phyloP scores from a whole-genome alignment of 2,797 vertebrate species.

The Furcifer pardalis region DNA sequence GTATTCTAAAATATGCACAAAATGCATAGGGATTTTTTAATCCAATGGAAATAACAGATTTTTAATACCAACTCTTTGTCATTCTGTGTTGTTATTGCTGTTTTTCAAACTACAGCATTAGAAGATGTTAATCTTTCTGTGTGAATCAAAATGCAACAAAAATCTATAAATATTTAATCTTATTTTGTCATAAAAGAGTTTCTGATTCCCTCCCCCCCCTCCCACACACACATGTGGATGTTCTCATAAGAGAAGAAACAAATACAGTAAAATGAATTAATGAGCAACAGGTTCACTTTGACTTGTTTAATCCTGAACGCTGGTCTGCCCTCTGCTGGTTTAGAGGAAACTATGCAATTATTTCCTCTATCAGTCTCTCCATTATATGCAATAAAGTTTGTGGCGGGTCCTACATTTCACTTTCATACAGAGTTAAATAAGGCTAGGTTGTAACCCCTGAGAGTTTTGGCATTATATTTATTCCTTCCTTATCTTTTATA shows the following conservation, averaged over 20 bases:
- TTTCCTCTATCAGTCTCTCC: conserved; percentile 18
- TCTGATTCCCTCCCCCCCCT: too few species aligned
- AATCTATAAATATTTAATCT: conserved; percentile 39
- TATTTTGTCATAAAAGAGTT: conserved; percentile 60
- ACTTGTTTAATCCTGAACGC: conserved; percentile 16
- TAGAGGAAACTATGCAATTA: neutral
- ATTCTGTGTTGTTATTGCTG: too few species aligned
- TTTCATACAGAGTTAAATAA: neutral
- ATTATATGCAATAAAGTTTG: neutral
- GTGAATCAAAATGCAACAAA: neutral
- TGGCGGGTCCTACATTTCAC: neutral
- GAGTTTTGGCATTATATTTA: neutral
- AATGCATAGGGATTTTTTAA: too few species aligned
- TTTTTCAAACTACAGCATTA: neutral
- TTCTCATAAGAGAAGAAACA: neutral
- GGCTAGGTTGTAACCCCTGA: neutral
- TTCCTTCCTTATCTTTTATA: neutral
- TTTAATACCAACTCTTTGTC: too few species aligned
- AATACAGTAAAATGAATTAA: neutral
- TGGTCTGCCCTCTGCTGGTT: conserved; percentile 2
- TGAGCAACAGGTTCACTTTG: neutral
- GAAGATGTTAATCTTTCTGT: too few species aligned
- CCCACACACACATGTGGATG: too few species aligned
- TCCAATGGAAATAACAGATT: too few species aligned
- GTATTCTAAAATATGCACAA: neutral